Base-by-base conservation (phyloP, 2,113 vertebrate species). In the Emberiza fucata region DNA sequence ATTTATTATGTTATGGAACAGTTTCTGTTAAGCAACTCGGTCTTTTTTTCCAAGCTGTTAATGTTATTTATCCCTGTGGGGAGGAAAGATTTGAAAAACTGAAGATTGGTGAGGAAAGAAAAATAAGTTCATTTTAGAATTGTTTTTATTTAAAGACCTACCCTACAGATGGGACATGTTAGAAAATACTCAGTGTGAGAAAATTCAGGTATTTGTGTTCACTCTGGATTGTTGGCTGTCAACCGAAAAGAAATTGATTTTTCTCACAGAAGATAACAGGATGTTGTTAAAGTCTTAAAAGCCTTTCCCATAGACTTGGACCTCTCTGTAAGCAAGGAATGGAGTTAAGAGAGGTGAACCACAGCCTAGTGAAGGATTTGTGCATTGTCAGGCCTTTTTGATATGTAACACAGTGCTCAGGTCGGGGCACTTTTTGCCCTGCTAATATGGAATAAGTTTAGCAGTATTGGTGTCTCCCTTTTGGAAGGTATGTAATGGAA, bases 391-490 rank as follows among this genome's bases (percentile, higher is more conserved):
- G 33, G 48, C 23, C 28, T 63, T 72, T 72, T 64, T 54, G 14
- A 4, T 28, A 14, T 14, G 3, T 33, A 72, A 39, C 11, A 18
- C 27, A 14, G 14, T 0, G 0, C 28, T 64, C 48, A 54, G 17
- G 28, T 31, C 45, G 51, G 37, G 19, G 22, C 9, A 14, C 22
- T 39, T 54, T 54, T 33, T 72, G 18, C 40, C 9, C 22, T 54
- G 3, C 27, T 63, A 18, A 18, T 27, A 39, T 23, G n/a, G 18
- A 64, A 39, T 54, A 47, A 64, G 11, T 25, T 54, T 72, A 54
- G 14, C 18, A 45, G 9, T 15, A 12, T 39, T 18, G 9, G 5
- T 21, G 22, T 21, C 25, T 53, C 27, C 21, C 3, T 45, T 72
- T 45, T 33, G 29, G 9, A 11, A 73, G 28, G 14, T 54, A 28